phyloP scores from a whole-genome alignment of 2,113 vertebrate species.

The Syngnathus scovelli region DNA sequence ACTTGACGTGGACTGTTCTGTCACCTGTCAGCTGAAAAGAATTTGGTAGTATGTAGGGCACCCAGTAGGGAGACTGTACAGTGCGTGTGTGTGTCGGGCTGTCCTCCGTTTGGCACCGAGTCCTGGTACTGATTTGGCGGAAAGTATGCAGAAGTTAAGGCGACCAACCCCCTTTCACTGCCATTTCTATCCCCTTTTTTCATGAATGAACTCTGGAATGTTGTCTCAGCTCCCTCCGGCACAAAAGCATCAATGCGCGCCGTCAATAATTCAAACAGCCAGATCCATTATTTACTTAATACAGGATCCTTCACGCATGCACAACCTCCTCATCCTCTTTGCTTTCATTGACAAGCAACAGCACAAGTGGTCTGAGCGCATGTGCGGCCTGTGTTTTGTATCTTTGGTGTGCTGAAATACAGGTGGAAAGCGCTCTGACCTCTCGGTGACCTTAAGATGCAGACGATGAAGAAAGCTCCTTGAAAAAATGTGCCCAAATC shows the following conservation, averaged over 20 bases:
- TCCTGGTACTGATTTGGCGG: background rate
- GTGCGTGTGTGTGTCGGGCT: background rate
- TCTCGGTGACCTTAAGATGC: slow-evolving; percentile 53
- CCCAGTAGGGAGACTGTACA: slow-evolving; percentile 10
- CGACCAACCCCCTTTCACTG: background rate
- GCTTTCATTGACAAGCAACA: slow-evolving; percentile 41
- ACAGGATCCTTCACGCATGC: slow-evolving; percentile 29
- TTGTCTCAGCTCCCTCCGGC: slow-evolving; percentile 21
- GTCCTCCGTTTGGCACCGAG: no score
- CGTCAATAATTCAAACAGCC: slow-evolving; percentile 52
- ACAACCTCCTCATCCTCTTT: slow-evolving; percentile 10
- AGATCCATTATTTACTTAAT: slow-evolving; percentile 69
- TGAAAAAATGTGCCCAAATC: background rate
- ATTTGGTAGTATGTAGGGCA: slow-evolving; percentile 28
- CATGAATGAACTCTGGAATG: slow-evolving; percentile 57
- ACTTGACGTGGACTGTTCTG: slow-evolving; percentile 45
- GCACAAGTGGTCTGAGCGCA: slow-evolving; percentile 28
- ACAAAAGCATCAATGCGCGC: slow-evolving; percentile 59
- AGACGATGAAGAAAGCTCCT: slow-evolving; percentile 22
- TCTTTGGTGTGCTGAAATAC: slow-evolving; percentile 2
- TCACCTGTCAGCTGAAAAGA: slow-evolving; percentile 47
- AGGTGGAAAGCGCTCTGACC: slow-evolving; percentile 56
- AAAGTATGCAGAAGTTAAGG: background rate
- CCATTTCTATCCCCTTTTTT: slow-evolving; percentile 28
- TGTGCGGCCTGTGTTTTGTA: slow-evolving; percentile 13